Percentiles rank a stretch among this genome's conserved stretches.
These are phyloP conservation scores for Xylota segnis DNA, from an alignment of 2,888 invertebrate species.

Conservation along the genomic window DNA sequence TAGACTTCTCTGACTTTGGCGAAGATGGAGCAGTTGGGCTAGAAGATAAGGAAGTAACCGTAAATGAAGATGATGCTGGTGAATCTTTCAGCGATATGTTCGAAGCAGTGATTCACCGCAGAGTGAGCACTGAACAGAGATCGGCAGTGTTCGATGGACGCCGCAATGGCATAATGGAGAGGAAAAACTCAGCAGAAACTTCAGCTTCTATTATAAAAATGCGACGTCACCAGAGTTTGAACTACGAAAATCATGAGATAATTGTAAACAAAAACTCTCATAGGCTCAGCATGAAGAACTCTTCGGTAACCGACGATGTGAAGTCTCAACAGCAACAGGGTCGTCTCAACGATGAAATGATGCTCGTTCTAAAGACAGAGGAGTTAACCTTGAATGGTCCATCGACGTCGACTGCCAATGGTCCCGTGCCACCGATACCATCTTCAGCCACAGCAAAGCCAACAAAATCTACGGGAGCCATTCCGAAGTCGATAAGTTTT, in stretches of 20 bases:
- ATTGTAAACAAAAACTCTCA: constrained; percentile 79
- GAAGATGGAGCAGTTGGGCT: constrained; percentile 78
- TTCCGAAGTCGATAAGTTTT: constrained; percentile 96
- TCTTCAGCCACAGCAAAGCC: constrained; percentile 82
- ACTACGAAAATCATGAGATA: constrained; percentile 84
- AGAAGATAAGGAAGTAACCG: constrained; percentile 53
- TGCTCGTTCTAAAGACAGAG: constrained; percentile 81
- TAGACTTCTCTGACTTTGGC: constrained; percentile 83
- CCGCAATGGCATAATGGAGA: constrained; percentile 83
- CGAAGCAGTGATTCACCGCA: constrained; percentile 81
- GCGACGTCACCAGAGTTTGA: constrained; percentile 83
- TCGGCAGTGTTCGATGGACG: constrained; percentile 83
- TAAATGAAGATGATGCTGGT: constrained; percentile 51
- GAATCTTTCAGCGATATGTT: constrained; percentile 77
- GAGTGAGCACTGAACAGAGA: constrained; percentile 82
- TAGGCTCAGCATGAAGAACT: constrained; percentile 77
- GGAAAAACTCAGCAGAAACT: constrained; percentile 75
- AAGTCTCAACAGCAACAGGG: constrained; percentile 75
- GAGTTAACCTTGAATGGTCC: constrained; percentile 79
- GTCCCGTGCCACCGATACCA: constrained; percentile 9
- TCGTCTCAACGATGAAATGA: constrained; percentile 78
- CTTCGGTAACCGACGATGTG: constrained; percentile 75
- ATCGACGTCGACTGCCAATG: constrained; percentile 36
- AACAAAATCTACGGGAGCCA: constrained; percentile 90
- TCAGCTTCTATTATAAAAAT: constrained; percentile 64